Evolutionary conservation across 2,797 vertebrate species (phyloP), one percentile per base, ranked within the genome.

Genomic region (Anolis apletophallus): DNA sequence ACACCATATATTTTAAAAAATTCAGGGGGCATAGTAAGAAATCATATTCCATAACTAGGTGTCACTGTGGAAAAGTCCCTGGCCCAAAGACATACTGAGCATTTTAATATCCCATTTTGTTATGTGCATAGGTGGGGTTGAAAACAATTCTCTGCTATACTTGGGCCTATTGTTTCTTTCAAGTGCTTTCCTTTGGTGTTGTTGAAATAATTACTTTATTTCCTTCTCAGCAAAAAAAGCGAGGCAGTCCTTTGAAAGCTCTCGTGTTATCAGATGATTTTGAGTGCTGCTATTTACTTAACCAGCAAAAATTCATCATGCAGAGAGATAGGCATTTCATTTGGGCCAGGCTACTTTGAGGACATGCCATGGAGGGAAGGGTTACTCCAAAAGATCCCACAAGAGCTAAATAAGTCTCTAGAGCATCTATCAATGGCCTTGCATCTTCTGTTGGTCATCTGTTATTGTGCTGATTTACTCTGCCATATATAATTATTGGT

Each of bases 301-400:
- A 16, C 52, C 76, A 2, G 0, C 13, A 67, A 69, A 50, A 86
- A 86, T 73, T 77, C 80, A 73, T 83, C 36, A 78, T 54, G 9
- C 46, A 84, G 34, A 76, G 34, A 76, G 3, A 69, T 69, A 80
- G 61, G 40, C 54, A 64, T 11, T 73, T 71, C 10, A 36, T 91
- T 85, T 72, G 74, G 23, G 79, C 36, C 73, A 11, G 26, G 13
- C 50, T 21, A 1, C 83, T 79, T 88, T 82, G 76, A 89, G 81
- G 14, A 36, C 26, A 64, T 64, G 61, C 26, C 55, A 50, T 29
- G 75, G 75, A 79, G 75, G 72, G 85, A 87, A 59, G 10, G 29
- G 29, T 92, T 26, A 90, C 93, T 88, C 83, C 40, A 81, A 86
- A 91, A 69, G 75, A 91, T 26, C 80, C 32, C 54, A 80, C 81